Evolutionary conservation across 2,113 vertebrate species (phyloP), one percentile per base, ranked within the genome.

Genomic region (Centropus bengalensis): DNA sequence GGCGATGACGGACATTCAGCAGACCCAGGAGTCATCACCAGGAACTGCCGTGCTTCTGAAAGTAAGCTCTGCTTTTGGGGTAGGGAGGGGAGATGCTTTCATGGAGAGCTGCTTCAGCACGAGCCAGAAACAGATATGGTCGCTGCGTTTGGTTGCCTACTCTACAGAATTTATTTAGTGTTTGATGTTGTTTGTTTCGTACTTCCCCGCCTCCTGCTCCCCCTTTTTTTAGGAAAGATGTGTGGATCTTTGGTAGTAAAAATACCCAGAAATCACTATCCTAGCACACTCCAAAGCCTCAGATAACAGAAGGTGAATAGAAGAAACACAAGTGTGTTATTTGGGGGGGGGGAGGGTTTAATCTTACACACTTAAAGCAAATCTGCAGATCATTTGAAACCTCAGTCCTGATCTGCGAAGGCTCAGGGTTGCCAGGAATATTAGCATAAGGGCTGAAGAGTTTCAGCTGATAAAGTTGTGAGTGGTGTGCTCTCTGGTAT

Each of bases 391-490:
- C 12, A 6, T 56, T 91, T 89, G 85, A 88, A 94, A 83, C 33
- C 56, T 86, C 71, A 56, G 71, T n/a, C 12, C 6, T 63, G 82
- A 77, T 78, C 76, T 68, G 44, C 62, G 67, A 42, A 79, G 63
- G 49, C 70, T 69, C 26, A 42, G 33, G 18, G 7, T 16, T 88
- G 58, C 66, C 73, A 24, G 8, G 45, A 10, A 14, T 26, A 91
- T 92, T 91, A 87, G 74, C 89, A 47, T 45, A 52, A 4, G 18
- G 0, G 0, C 64, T 56, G 56, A 93, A 32, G 85, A 75, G 88
- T 75, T 95, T 83, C 71, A 83, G 88, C 80, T 94, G 90, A 93
- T 94, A 66, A 90, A 95, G 90, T 68, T 80, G 87, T 38, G 86
- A 82, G 77, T 66, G 45, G 36, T 78, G 30, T 84, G 76, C 60